Evolutionary conservation across 2,888 invertebrate genomes (phyloP).

Genomic region (Cephus nigrinus): DNA sequence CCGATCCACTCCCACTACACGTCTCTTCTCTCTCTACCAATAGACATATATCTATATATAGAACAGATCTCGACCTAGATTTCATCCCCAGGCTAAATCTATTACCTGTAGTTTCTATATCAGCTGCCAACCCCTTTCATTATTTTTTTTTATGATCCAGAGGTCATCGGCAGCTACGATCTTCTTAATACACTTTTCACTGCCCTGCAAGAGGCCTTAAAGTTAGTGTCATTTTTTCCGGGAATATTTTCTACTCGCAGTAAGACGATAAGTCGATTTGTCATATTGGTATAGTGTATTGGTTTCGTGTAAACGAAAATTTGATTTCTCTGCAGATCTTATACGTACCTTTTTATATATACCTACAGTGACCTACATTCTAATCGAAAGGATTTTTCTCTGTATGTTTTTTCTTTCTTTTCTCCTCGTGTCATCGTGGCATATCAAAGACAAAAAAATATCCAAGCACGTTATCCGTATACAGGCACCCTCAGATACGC

Average conservation of each 20-base stretch:
- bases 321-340: neutral
- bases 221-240: neutral
- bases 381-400: neutral
- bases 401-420: neutral
- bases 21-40: constrained; percentile 12
- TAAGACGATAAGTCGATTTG: neutral
- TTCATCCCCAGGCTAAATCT: constrained; percentile 32
- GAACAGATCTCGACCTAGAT: constrained; percentile 31
- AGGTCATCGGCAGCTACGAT: constrained; percentile 27
- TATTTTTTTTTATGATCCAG: constrained; percentile 2
- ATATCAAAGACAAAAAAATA: neutral
- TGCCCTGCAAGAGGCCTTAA: neutral
- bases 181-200: neutral
- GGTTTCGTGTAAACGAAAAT: neutral
- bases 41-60: constrained; percentile 31
- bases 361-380: neutral
- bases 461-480: constrained; percentile 35
- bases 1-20: constrained; percentile 8
- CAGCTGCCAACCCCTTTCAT: constrained; percentile 26
- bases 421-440: neutral
- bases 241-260: neutral
- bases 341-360: neutral
- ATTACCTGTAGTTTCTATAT: constrained; percentile 42
- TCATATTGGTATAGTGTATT: neutral
- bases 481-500: neutral